Base-by-base conservation (phyloP, 2,113 vertebrate species). In the Amblyornis subalaris region DNA sequence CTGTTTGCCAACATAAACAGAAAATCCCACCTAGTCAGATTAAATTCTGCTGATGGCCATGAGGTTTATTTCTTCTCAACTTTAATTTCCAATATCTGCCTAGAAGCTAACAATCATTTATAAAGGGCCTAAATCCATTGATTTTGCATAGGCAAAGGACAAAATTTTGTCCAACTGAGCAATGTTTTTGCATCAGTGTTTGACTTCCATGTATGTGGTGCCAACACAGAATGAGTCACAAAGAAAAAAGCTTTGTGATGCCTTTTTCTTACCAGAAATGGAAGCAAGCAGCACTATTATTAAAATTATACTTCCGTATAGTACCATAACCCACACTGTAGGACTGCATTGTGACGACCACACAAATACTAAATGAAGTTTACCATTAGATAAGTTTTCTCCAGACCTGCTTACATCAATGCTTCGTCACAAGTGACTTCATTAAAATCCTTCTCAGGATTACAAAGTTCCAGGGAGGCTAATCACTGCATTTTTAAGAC, bases 1-100 rank as follows among this genome's bases (percentile, higher is more conserved):
- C 58, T 54, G 47, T 88, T 93, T 96, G 96, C 95, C 95, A 97
- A 93, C 50, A 91, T 42, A 97, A 97, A 95, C 7, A 47, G 96
- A 97, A 97, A 97, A 96, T 97, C 87, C 88, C 93, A 97, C 96
- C 96, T 96, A 89, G 79, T 79, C 88, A 89, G 93, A 94, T 96
- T 85, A 80, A 88, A 86, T 94, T 96, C 61, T 94, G 75, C 86
- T 94, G 95, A 88, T 77, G 86, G 88, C 72, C 97, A 89, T 3
- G 28, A 82, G 50, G 24, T 80, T 95, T 94, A 61, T 80, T 67
- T 93, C 91, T 94, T 94, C 64, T 91, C 95, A 79, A 35, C 61
- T 82, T 85, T 88, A 61, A 91, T 92, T 96, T 82, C 74, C 81
- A 81, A 21, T 88, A 85, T 31, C 87, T 40, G 6, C 45, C 62